A percentile compares a stretch with the other conserved stretches of the same genome.
phyloP scores from a whole-genome alignment of 1,140 invertebrate species.

The Conus ventricosus region DNA sequence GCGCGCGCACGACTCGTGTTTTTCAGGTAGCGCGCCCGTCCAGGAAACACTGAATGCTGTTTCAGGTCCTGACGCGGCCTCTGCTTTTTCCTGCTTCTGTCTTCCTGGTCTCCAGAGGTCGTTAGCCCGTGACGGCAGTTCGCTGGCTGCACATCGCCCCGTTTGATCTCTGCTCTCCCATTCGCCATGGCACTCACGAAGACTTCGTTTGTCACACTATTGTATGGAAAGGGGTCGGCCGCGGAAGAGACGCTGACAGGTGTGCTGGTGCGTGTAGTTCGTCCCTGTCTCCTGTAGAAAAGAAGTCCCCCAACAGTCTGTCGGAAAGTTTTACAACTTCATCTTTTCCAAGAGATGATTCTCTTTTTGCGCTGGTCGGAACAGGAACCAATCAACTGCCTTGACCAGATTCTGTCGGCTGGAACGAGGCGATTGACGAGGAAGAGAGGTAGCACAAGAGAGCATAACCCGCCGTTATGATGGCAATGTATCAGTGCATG shows the following conservation, averaged over 20 bases:
- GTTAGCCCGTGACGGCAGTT: neutral
- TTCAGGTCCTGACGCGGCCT: slow-evolving; percentile 16
- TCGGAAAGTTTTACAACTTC: neutral
- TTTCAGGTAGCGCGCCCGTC: neutral
- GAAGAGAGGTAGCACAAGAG: too few relatives aligned
- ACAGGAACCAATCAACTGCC: too few relatives aligned
- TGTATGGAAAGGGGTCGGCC: neutral
- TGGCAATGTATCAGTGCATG: too few relatives aligned
- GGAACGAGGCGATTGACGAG: too few relatives aligned
- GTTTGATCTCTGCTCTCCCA: neutral
- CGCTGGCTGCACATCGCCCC: neutral
- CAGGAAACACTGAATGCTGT: slow-evolving; percentile 35
- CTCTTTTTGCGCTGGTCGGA: neutral
- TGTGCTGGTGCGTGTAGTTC: neutral
- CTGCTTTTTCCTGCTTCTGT: slow-evolving; percentile 19
- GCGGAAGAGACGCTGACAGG: neutral
- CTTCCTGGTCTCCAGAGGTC: neutral
- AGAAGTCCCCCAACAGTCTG: too few relatives aligned
- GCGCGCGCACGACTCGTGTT: slow-evolving; percentile 21
- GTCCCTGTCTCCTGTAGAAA: too few relatives aligned
- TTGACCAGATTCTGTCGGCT: too few relatives aligned
- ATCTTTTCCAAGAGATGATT: too few relatives aligned
- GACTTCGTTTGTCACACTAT: neutral
- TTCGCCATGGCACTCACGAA: neutral
- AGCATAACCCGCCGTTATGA: too few relatives aligned